Evolutionary conservation across 2,113 vertebrate species (phyloP), one percentile per base, ranked within the genome.

Genomic region (Podarcis muralis): DNA sequence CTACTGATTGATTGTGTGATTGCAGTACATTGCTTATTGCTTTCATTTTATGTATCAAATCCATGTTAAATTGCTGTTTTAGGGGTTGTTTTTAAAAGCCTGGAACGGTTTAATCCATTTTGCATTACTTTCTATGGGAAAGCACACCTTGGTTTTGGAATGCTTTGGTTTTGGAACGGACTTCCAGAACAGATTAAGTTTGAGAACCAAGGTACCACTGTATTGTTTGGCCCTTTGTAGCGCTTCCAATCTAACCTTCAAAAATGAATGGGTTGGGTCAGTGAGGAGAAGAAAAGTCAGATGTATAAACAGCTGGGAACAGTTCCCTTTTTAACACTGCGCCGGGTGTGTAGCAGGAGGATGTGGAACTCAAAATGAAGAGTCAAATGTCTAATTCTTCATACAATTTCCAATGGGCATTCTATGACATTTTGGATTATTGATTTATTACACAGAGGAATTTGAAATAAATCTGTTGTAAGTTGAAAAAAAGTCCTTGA

Each of bases 401-500:
- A 69, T 59, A n/a, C 22, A 75, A 62, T 89, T 84, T 89, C 85
- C 71, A 77, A 23, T 72, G n/a, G n/a, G 40, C 15, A 43, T 81
- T 82, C 6, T 57, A 20, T 66, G 75, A 85, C 75, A 90, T 85
- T 89, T 80, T 74, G 32, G 77, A 75, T 65, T 66, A 80, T 88
- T 76, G 80, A 80, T 88, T 83, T 83, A 82, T 65, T 76, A 74
- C 69, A 88, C 86, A 75, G 40, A 75, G 71, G 80, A 76, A 75
- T 83, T 76, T 83, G 71, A 75, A 78, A 86, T 83, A 88, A 81
- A 72, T 72, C 30, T 85, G 48, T 87, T 86, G 59, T 77, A 4
- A 90, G 4, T 53, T 87, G 22, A 66, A 48, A 62, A 86, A 71
- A 84, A 57, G 1, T 78, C 32, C 78, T 53, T 75, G 40, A 25